Base-by-base conservation (phyloP, 2,113 vertebrate genomes). In the Lophotis ruficrista region DNA sequence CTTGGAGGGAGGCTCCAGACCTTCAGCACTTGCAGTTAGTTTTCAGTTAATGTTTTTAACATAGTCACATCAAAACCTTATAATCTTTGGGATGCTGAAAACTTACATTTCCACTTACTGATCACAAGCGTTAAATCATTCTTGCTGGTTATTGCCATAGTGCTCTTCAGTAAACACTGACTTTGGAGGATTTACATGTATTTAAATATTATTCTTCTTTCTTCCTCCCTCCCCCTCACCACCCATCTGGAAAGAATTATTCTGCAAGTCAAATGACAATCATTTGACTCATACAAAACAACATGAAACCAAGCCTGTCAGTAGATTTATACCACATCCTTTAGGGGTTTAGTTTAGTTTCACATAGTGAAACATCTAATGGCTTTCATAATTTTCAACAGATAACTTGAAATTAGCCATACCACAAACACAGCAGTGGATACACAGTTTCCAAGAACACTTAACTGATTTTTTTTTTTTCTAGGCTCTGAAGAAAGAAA, bases 271-370 rank as follows among this genome's bases (percentile, higher is more conserved):
- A 62, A 88, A 94, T 86, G 83, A 65, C 92, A 96, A 77, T 88
- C 85, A 94, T n/a, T 94, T 96, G 93, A 90, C 85, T 96, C 92
- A 86, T 24, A 90, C 82, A 78, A 77, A 96, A 95, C 78, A 83
- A 85, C 85, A 90, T 3, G 51, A 95, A 92, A 73, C 87, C 94
- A 92, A 95, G 79, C 62, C 75, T 78, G 85, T 50, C 92, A 56
- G 84, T 91, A 90, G 79, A 90, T 92, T 92, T 88, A 78, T 68
- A 87, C 90, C 96, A 95, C 94, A 95, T 96, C 88, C 88, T 96
- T 90, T 37, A 81, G 48, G 56, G 78, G 45, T 73, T 94, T 81
- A 43, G 75, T 77, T 91, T 33, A 92, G 93, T 86, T 95, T 90
- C 95, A 90, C 92, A 92, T 18, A 75, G 79, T 77, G 82, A 95